Evolutionary conservation across 2,797 vertebrate genomes (phyloP).

Genomic region (Stomatorhinus walkeri): DNA sequence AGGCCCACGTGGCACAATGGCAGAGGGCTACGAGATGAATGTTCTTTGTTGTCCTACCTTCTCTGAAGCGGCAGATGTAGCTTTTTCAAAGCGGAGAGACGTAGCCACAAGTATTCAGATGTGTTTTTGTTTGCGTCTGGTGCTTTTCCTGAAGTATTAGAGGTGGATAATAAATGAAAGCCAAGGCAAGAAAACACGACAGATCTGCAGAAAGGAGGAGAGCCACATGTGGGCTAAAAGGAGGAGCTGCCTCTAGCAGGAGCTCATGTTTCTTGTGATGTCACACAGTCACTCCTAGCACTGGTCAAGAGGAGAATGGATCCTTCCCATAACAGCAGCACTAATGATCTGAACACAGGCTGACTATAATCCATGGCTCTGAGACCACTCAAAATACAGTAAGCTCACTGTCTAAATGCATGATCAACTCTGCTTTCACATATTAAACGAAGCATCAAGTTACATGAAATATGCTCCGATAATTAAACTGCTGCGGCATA

Average conservation of each 20-base stretch:
- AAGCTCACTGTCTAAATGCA: conserved; percentile 19
- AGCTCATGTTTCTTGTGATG: conserved; percentile 63
- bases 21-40: not conserved
- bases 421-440: conserved; percentile 5
- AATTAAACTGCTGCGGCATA: conserved; percentile 32
- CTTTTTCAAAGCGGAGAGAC: not conserved
- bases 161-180: not conserved
- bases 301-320: conserved; percentile 20
- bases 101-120: not conserved
- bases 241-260: conserved; percentile 44
- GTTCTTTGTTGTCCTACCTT: conserved; percentile 15
- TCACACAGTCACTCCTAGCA: conserved; percentile 53
- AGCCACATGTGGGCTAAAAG: conserved; percentile 47
- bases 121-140: not conserved
- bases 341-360: conserved; percentile 26
- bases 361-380: conserved; percentile 15
- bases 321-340: conserved; percentile 14
- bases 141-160: not conserved
- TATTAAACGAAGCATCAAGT: not conserved
- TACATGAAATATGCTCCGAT: conserved; percentile 27
- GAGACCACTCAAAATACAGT: conserved; percentile 14
- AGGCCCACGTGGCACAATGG: conserved; percentile 17
- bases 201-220: conserved; percentile 16
- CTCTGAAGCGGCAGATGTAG: not conserved
- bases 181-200: conserved; percentile 9